Base-by-base conservation (phyloP, 2,888 invertebrate genomes). In the Harmothoe impar region DNA sequence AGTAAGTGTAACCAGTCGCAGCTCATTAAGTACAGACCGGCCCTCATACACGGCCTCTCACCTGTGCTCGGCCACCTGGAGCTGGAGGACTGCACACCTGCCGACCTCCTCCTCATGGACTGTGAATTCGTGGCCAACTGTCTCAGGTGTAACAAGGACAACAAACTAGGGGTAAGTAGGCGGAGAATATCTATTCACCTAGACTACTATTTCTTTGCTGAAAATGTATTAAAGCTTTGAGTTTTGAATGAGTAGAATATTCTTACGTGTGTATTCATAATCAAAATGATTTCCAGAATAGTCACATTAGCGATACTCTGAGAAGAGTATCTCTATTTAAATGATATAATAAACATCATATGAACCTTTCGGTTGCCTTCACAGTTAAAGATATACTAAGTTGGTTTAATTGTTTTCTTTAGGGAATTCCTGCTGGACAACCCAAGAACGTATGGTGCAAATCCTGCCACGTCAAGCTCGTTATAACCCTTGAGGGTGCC, bases 391-490 rank as follows among this genome's bases (percentile, higher is more conserved):
- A 43, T 43, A 43, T 43, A 43, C 3, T 43, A 10, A 7, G 43
- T 43, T 43, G 43, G 10, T 43, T 43, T 10, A 43, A 43, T 43
- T 77, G 0, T 31, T 31, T 77, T 77, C 1, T 29, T 25, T 93
- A 96, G 96, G 95, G 95, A 25, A 91, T 96, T 29, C 92, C 93
- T 52, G 94, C 95, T 91, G 96, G 96, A 3, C 94, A 94, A 90
- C 90, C 93, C 52, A 94, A 94, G 62, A 94, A 95, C 68, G 93
- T 94, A 17, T 96, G 95, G 95, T 96, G 96, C 92, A 93, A 93
- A 17, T 92, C 92, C 77, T 96, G 96, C 92, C 95, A 96, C 92
- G 91, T 93, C 31, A 96, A 95, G 93, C 93, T 96, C 93, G 93
- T 93, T 52, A 92, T 96, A 52, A 93, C 94, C 77, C 93, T 95